Conservation (phyloP, 2,113 vertebrate species). For the Podarcis raffonei region DNA sequence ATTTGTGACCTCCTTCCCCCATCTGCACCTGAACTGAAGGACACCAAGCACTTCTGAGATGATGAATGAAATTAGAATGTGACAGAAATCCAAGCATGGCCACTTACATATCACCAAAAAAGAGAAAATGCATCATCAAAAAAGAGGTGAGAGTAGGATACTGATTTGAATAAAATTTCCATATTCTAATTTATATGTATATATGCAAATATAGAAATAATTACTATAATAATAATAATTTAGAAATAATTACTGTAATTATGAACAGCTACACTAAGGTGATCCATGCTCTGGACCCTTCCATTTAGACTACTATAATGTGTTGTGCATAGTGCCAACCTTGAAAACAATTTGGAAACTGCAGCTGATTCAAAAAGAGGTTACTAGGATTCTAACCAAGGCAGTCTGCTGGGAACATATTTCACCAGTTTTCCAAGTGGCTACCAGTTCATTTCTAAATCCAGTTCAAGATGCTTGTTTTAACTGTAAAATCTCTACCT, state of each 20-base stretch:
- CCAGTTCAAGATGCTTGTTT: background rate
- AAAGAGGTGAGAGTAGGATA: background rate
- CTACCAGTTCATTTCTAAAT: background rate
- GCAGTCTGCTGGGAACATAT: too few relatives aligned
- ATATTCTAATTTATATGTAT: too few relatives aligned
- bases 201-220: too few relatives aligned
- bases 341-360: background rate
- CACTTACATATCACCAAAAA: background rate
- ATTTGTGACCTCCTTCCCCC: constrained; percentile 14
- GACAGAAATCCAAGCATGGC: background rate
- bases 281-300: too few relatives aligned
- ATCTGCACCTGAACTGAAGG: background rate
- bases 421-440: background rate
- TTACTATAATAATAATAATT: too few relatives aligned
- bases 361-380: background rate
- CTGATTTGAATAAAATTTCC: too few relatives aligned
- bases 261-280: too few relatives aligned
- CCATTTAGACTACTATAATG: too few relatives aligned
- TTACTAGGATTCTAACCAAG: background rate
- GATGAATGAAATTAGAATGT: background rate
- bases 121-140: background rate
- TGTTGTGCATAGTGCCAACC: too few relatives aligned
- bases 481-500: background rate
- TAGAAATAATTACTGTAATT: too few relatives aligned
- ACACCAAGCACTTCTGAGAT: background rate